A percentile compares a stretch with the other conserved stretches of the same genome.
phyloP scores from a whole-genome alignment of 2,113 vertebrate species.

The Chamaea fasciata region DNA sequence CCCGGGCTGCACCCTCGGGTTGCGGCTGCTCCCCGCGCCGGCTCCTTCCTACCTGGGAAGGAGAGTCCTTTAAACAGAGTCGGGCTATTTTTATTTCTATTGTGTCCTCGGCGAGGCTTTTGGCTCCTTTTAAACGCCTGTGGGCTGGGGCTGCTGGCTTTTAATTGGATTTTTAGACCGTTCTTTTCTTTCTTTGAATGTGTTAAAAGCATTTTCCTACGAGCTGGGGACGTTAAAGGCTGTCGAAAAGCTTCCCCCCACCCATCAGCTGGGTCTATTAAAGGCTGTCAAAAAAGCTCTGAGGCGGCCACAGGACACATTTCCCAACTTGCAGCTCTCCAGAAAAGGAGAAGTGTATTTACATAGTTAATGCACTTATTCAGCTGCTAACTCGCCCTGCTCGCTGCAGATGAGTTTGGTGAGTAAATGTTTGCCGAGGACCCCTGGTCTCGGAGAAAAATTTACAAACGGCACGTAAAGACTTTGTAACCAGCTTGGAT shows the following conservation, averaged over 20 bases:
- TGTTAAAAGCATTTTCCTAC: not conserved
- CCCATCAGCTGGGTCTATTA: not conserved
- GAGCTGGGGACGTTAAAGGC: not conserved
- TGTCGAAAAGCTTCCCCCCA: not conserved
- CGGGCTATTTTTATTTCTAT: not conserved
- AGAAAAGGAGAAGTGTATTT: not conserved
- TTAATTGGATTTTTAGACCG: not conserved
- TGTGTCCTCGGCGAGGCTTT: not conserved
- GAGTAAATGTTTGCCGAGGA: not conserved
- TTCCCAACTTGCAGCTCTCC: not conserved
- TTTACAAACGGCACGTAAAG: not conserved
- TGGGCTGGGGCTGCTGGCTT: not conserved
- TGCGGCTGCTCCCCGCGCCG: not conserved
- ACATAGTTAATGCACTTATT: not conserved
- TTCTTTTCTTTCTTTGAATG: not conserved
- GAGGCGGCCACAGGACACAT: not conserved
- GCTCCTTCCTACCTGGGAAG: not conserved
- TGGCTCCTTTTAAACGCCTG: rapidly evolving
- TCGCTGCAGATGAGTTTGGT: not conserved
- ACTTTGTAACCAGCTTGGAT: not conserved
- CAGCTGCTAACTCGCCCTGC: not conserved
- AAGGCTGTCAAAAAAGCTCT: not conserved
- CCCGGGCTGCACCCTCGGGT: not conserved
- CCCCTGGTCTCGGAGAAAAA: not conserved
- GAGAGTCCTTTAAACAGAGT: not conserved